Percentiles rank a stretch among this genome's conserved stretches.
These are phyloP conservation scores for Drosophila formosana DNA, from an alignment of 2,888 invertebrate species.

Conservation along the genomic window DNA sequence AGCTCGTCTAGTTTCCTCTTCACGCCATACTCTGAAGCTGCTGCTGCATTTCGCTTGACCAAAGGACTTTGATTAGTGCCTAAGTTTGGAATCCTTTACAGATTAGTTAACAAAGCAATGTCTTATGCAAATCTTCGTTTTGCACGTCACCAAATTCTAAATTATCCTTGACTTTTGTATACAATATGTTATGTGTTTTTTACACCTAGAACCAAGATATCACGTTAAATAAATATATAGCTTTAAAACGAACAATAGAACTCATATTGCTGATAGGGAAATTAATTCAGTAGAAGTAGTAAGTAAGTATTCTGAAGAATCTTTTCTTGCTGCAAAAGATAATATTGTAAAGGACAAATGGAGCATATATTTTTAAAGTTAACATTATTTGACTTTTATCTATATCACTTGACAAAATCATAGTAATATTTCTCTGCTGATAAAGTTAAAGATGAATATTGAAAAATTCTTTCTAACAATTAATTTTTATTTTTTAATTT, in stretches of 20 bases:
- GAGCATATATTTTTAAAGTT: too few relatives aligned
- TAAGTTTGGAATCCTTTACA: slow-evolving; percentile 35
- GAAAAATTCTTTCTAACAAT: too few relatives aligned
- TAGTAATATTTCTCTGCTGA: too few relatives aligned
- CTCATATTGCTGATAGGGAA: too few relatives aligned
- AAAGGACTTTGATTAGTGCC: slow-evolving; percentile 62
- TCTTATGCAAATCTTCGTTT: slow-evolving; percentile 6
- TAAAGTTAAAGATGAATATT: too few relatives aligned
- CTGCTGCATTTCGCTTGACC: slow-evolving; percentile 66
- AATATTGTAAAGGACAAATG: too few relatives aligned
- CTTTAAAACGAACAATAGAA: slow-evolving; percentile 1
- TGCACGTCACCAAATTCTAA: slow-evolving; percentile 15
- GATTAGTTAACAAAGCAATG: slow-evolving; percentile 3
- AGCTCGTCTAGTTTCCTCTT: slow-evolving; percentile 4
- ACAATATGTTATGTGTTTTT: background rate
- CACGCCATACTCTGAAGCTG: slow-evolving; percentile 37
- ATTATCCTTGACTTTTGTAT: slow-evolving; percentile 9
- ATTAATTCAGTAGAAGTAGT: too few relatives aligned
- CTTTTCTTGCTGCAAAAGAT: too few relatives aligned
- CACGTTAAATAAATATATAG: slow-evolving; percentile 19
- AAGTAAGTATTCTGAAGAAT: too few relatives aligned
- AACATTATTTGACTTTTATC: too few relatives aligned
- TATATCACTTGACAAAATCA: too few relatives aligned
- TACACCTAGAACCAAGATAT: slow-evolving; percentile 24
- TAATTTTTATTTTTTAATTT: too few relatives aligned